Conservation (phyloP, 2,113 vertebrate genomes). For the Sprattus sprattus region DNA sequence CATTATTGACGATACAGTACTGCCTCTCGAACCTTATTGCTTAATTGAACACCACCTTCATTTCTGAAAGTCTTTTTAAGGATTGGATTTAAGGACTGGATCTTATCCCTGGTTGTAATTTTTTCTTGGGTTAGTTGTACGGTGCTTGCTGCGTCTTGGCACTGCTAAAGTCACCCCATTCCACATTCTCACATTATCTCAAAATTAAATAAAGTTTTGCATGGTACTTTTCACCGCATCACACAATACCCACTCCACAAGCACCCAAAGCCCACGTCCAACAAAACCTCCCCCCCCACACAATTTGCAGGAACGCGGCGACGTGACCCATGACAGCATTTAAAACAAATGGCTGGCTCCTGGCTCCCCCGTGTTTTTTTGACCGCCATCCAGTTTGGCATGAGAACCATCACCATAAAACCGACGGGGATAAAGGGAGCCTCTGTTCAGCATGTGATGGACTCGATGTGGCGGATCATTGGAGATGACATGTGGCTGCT, state of each 20-base stretch:
- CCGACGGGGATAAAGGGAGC: not conserved
- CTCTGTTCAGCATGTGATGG: constrained; percentile 4
- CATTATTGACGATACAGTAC: no score
- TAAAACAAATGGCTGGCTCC: constrained; percentile 7
- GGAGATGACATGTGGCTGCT: not conserved
- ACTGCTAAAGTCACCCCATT: not conserved
- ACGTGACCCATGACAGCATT: not conserved
- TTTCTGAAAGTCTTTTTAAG: not conserved
- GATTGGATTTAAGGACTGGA: not conserved
- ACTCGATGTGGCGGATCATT: constrained; percentile 1
- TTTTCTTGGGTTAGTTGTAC: not conserved
- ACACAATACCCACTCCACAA: not conserved
- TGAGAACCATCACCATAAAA: constrained; percentile 3
- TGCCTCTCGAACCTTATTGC: no score
- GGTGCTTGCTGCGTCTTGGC: not conserved
- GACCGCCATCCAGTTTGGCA: not conserved
- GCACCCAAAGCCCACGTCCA: not conserved
- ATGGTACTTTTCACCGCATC: not conserved
- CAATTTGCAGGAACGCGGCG: not conserved
- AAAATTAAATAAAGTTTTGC: not conserved
- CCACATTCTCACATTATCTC: not conserved
- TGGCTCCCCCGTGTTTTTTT: not conserved
- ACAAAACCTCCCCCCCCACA: no score
- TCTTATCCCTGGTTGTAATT: not conserved
- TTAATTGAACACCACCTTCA: no score